Evolutionary conservation across 2,113 vertebrate species (phyloP), one percentile per base, ranked within the genome.

Genomic region (Tragelaphus buxtoni): DNA sequence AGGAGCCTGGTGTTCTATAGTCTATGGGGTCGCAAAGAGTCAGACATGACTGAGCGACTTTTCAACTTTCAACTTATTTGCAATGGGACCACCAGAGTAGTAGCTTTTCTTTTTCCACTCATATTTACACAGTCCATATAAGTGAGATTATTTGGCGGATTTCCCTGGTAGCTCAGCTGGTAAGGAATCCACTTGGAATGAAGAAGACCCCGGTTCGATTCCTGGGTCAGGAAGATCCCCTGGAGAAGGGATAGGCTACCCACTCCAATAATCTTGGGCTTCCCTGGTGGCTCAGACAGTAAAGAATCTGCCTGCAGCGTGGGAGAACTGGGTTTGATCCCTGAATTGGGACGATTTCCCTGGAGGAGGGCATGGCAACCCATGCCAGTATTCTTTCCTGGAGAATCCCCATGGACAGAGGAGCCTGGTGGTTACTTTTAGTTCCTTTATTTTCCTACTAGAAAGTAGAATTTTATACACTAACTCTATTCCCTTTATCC

Each of bases 1-100:
- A 20, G 63, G 32, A 65, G 32, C 16, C 7, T 35, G 17, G 32
- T 65, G 16, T 32, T 9, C 8, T 65, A 9, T 17, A 4, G 4
- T n/a, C 8, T 0, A 18, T 0, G 1, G 16, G 16, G 4, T n/a
- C 4, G 0, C 61, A 35, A n/a, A 18, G 8, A 20, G 32, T 35
- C 0, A 2, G 32, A 35, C 63, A 10, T 9, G 63, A 20, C 16
- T 65, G 63, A 65, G 16, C 0, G 0, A 65, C 17, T 65, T 61
- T 61, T 61, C 28, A 61, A 30, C 60, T 61, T 61, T 61, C 60
- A 61, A 14, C 60, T 7, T 32, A 3, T 16, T 51, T 47, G 47
- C 56, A 91, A 12, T 6, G 22, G 8, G 13, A 11, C 18, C 22
- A 69, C 8, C 13, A 84, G 45, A 53, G 10, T 1, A 22, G 55